Evolutionary conservation across 2,888 invertebrate species (phyloP).

Genomic region (Yponomeuta sedellus): DNA sequence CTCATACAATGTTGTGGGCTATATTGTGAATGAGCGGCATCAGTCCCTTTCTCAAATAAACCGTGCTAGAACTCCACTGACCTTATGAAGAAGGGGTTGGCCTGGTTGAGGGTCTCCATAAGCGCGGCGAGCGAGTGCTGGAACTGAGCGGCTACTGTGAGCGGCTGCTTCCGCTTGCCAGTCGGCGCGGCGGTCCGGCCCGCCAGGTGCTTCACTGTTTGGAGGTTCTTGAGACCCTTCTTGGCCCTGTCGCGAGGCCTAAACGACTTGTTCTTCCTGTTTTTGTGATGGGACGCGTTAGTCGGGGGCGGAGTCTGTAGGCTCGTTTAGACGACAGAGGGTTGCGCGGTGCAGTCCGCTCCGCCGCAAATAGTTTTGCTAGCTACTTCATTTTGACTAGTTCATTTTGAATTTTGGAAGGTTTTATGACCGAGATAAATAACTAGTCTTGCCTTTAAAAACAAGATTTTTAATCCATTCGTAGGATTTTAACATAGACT

Average conservation of each 20-base stretch:
- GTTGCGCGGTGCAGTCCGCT: too few relatives aligned
- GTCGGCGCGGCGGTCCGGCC: slow-evolving; percentile 81
- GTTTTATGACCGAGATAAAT: too few relatives aligned
- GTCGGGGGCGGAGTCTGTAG: background rate
- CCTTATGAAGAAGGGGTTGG: slow-evolving; percentile 77
- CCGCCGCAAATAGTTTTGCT: too few relatives aligned
- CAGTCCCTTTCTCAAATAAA: too few relatives aligned
- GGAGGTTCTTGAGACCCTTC: slow-evolving; percentile 92
- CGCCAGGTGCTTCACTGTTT: slow-evolving; percentile 93
- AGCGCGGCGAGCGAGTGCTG: slow-evolving; percentile 93
- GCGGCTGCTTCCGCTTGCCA: slow-evolving; percentile 87
- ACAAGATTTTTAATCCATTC: too few relatives aligned
- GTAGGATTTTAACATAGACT: too few relatives aligned
- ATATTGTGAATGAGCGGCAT: too few relatives aligned
- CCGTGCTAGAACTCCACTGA: slow-evolving; percentile 24
- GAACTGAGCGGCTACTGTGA: slow-evolving; percentile 96
- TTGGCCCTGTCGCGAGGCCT: slow-evolving; percentile 90
- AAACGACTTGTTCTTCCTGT: slow-evolving; percentile 95
- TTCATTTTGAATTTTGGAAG: too few relatives aligned
- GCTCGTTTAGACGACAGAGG: too few relatives aligned
- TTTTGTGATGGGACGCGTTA: background rate
- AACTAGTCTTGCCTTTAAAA: too few relatives aligned
- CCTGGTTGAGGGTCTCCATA: slow-evolving; percentile 94
- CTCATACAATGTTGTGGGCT: too few relatives aligned
- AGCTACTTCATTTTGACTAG: too few relatives aligned